Conservation (phyloP, 2,797 vertebrate species). For the Crocodylus rhombifer region DNA sequence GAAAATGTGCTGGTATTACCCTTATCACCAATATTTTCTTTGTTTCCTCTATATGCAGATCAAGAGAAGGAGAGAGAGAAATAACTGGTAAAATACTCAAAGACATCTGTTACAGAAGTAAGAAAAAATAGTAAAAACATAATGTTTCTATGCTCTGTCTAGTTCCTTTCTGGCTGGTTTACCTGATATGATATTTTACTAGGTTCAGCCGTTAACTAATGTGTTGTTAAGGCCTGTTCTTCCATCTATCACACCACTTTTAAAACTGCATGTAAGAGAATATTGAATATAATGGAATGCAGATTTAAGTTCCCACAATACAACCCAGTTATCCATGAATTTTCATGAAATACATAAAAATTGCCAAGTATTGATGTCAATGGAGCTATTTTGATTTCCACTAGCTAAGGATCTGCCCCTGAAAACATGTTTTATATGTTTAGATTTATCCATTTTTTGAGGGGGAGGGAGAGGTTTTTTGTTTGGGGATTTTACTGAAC, state of each 20-base stretch:
- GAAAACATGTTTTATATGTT: accelerated
- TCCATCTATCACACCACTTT: accelerated
- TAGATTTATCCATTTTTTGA: accelerated
- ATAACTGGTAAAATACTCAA: background rate
- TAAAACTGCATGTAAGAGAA: background rate
- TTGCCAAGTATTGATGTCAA: accelerated
- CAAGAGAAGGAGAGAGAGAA: constrained; percentile 3
- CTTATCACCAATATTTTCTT: background rate
- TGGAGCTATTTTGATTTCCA: accelerated
- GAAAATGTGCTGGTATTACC: constrained; percentile 54
- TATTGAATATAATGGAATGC: too few species aligned
- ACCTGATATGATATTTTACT: too few species aligned
- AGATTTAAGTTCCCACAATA: background rate
- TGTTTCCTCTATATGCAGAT: background rate
- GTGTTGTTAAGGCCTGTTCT: background rate
- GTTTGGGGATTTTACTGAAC: background rate
- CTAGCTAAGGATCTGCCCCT: background rate
- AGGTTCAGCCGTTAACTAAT: background rate
- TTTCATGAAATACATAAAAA: background rate
- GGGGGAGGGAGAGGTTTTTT: background rate
- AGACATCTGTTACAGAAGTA: background rate
- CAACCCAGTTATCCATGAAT: background rate
- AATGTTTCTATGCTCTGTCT: background rate
- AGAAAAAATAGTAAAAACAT: background rate
- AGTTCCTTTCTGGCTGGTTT: background rate